These are phyloP conservation scores for Melanerpes formicivorus DNA, from an alignment of 2,113 vertebrate species.

Conservation along the genomic window DNA sequence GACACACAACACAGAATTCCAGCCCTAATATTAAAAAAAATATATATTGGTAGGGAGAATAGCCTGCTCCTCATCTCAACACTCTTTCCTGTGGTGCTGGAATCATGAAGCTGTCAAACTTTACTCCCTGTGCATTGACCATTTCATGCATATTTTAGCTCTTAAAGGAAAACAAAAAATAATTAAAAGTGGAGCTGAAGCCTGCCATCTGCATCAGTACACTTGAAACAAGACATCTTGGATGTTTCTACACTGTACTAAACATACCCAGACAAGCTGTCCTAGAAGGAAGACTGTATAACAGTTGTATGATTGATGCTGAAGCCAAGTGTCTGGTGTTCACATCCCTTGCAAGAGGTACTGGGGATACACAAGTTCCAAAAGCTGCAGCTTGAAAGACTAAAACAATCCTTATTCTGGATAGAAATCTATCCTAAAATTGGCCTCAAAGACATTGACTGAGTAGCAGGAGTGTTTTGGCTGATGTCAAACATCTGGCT, in stretches of 20 bases:
- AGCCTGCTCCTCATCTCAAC: background rate
- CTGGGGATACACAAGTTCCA: background rate
- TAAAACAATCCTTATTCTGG: background rate
- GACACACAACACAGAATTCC: background rate
- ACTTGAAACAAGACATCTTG: background rate
- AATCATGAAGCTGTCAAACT: background rate
- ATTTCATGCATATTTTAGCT: background rate
- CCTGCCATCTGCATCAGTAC: background rate
- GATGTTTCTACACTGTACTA: background rate
- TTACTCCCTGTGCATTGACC: background rate
- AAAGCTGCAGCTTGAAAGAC: constrained; percentile 7
- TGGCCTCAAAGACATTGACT: background rate
- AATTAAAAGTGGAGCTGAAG: background rate
- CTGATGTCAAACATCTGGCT: background rate
- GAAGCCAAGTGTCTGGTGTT: constrained; percentile 6
- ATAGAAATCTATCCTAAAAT: constrained; percentile 10
- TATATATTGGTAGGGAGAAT: background rate
- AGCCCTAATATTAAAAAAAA: background rate
- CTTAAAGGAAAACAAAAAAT: background rate
- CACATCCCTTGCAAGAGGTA: background rate
- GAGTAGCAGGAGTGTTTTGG: background rate
- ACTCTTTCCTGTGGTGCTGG: background rate
- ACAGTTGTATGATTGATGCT: background rate
- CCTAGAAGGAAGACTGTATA: background rate
- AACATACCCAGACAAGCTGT: background rate